These are phyloP conservation scores for Prunella fulvescens DNA, from an alignment of 2,113 vertebrate genomes.

Conservation along the genomic window DNA sequence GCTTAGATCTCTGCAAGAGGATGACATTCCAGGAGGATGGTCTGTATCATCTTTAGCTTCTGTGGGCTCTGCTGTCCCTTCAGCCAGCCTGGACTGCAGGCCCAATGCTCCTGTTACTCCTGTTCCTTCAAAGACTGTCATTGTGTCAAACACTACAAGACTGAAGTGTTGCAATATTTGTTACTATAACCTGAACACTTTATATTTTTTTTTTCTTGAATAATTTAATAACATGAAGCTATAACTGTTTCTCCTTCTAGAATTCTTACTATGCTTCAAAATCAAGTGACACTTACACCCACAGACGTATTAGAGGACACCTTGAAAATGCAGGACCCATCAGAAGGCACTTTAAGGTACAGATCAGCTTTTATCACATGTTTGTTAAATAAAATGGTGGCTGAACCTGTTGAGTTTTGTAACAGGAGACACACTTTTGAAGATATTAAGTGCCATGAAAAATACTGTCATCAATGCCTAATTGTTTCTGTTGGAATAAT, in stretches of 20 bases:
- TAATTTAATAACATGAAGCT: not conserved
- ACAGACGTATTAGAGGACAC: conserved; percentile 46
- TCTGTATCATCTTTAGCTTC: not conserved
- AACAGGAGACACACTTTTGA: not conserved
- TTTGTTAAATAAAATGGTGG: not conserved
- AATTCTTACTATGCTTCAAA: conserved; percentile 61
- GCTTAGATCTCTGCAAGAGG: not conserved
- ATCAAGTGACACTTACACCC: conserved; percentile 26
- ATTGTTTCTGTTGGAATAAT: not conserved
- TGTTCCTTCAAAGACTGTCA: not conserved
- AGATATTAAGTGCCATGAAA: not conserved
- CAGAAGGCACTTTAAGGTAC: conserved; percentile 70
- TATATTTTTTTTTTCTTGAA: not conserved
- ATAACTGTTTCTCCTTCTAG: conserved; percentile 35
- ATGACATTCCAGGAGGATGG: not conserved
- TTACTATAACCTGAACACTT: not conserved
- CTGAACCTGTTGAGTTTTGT: not conserved
- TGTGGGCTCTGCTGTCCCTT: not conserved
- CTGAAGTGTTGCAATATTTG: not conserved
- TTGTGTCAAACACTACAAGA: not conserved
- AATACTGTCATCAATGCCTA: not conserved
- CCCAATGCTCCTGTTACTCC: not conserved
- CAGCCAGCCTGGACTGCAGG: not conserved
- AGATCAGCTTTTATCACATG: not conserved
- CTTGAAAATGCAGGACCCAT: conserved; percentile 52